Conservation (phyloP, 2,888 invertebrate genomes). For the Caenorhabditis uteleia region DNA sequence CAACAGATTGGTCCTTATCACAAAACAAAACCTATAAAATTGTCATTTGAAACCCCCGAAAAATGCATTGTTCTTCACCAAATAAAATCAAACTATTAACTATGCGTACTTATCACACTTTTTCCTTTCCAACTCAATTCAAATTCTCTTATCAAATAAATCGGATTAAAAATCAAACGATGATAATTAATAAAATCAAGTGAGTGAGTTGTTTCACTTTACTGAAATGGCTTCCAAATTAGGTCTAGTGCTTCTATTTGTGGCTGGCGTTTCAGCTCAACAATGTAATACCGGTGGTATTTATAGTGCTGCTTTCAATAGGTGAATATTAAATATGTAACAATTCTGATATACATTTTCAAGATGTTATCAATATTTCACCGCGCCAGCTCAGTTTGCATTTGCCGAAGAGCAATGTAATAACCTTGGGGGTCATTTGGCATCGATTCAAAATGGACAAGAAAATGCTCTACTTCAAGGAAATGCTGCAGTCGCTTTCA, state of each 20-base stretch:
- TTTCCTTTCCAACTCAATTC: no score
- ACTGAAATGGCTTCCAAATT: neutral
- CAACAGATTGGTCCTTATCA: no score
- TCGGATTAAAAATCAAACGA: no score
- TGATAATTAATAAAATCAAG: no score
- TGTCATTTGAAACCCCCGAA: no score
- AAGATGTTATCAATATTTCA: conserved; percentile 42
- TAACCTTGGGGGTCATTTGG: conserved; percentile 31
- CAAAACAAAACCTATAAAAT: no score
- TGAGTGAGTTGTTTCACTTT: no score
- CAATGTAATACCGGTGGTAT: conserved; percentile 30
- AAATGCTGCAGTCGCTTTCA: conserved; percentile 22
- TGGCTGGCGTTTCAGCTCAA: neutral
- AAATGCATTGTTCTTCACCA: no score
- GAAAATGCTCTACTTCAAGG: conserved; percentile 24
- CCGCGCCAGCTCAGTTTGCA: conserved; percentile 32
- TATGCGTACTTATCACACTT: no score
- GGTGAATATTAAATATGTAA: neutral
- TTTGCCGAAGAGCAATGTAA: conserved; percentile 35
- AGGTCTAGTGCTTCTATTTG: neutral
- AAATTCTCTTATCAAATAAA: no score
- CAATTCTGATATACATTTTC: neutral
- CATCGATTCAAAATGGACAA: conserved; percentile 27
- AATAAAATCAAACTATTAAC: no score
- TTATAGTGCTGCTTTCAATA: conserved; percentile 24